Conservation (phyloP, 1,140 invertebrate species). For the Palaemon carinicauda region DNA sequence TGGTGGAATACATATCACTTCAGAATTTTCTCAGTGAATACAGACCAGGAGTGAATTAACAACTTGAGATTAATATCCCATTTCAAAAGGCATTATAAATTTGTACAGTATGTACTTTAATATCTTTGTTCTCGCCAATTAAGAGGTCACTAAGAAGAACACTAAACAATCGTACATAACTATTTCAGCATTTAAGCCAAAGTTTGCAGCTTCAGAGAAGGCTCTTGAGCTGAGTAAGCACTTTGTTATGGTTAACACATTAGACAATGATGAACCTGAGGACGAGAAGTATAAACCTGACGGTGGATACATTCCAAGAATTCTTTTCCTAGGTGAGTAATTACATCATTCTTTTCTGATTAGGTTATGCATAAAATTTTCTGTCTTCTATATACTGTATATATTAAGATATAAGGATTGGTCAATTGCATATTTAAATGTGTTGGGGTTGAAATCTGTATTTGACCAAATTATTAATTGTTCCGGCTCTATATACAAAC, state of each 20-base stretch:
- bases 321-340: constrained; percentile 33
- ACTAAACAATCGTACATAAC: not conserved
- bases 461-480: no score
- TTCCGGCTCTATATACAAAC: no score
- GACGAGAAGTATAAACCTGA: constrained; percentile 29
- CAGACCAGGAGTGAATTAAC: no score
- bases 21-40: no score
- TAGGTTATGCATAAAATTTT: not conserved
- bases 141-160: not conserved
- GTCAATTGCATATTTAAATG: no score
- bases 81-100: no score
- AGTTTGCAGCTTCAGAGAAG: constrained; percentile 39
- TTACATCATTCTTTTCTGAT: not conserved
- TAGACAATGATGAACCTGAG: constrained; percentile 39
- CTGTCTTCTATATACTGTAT: not conserved
- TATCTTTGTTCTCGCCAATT: not conserved
- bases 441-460: no score
- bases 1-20: no score
- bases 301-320: constrained; percentile 44
- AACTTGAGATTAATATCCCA: no score
- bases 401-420: no score
- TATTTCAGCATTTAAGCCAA: constrained; percentile 36
- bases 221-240: constrained; percentile 24
- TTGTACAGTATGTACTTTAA: no score
- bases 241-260: constrained; percentile 44